phyloP scores from a whole-genome alignment of 1,140 invertebrate species.

The Drosophila lowei region DNA sequence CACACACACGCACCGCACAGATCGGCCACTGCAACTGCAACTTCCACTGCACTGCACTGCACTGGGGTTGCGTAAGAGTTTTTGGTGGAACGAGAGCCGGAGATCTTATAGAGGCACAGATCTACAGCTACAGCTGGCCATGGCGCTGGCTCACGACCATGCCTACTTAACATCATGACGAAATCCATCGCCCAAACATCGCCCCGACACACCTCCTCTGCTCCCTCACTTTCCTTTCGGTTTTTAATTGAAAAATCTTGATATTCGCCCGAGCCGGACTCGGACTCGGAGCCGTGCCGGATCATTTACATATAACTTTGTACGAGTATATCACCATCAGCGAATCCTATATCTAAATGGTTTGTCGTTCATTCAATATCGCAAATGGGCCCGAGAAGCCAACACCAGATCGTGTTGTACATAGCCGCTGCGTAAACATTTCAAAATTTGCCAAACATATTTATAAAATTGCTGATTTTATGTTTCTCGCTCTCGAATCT shows the following conservation, averaged over 20 bases:
- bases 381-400: background rate
- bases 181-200: conserved; percentile 25
- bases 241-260: conserved; percentile 64
- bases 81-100: conserved; percentile 23
- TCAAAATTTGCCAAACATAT: conserved; percentile 53
- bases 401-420: conserved; percentile 13
- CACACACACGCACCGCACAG: conserved; percentile 54
- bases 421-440: conserved; percentile 46
- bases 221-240: conserved; percentile 9
- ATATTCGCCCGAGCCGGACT: conserved; percentile 29
- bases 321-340: conserved; percentile 10
- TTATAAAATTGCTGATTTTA: conserved; percentile 50
- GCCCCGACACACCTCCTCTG: conserved; percentile 4
- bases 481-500: conserved; percentile 34
- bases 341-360: conserved; percentile 49
- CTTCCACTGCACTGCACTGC: background rate
- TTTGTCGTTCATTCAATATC: conserved; percentile 38
- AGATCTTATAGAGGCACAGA: conserved; percentile 17
- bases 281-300: background rate
- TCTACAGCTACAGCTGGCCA: conserved; percentile 45
- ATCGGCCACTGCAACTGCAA: background rate
- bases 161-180: conserved; percentile 60
- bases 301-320: conserved; percentile 52
- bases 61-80: conserved; percentile 41
- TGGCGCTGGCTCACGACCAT: conserved; percentile 45